Conservation (phyloP, 2,888 invertebrate species). For the Priocnemis perturbator region DNA sequence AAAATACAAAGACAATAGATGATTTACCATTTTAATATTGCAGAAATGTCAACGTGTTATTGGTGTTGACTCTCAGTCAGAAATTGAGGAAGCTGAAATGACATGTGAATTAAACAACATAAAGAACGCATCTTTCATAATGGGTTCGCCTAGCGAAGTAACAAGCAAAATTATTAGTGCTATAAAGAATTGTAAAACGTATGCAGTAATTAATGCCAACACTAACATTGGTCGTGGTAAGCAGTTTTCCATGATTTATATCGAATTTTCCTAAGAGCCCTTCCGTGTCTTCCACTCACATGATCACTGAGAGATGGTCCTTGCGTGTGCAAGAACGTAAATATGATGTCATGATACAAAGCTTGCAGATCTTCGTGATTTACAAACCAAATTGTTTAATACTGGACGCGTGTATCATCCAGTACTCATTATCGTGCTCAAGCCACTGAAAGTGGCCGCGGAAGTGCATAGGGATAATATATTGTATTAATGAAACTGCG, state of each 20-base stretch:
- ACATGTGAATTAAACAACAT: conserved; percentile 70
- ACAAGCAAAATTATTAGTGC: conserved; percentile 60
- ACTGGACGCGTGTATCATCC: no score
- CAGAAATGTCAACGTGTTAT: conserved; percentile 71
- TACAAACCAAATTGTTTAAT: no score
- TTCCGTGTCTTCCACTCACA: no score
- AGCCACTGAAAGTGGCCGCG: no score
- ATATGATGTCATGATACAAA: no score
- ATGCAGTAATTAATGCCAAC: conserved; percentile 69
- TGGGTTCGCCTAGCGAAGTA: conserved; percentile 66
- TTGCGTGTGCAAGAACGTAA: no score
- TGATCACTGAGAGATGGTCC: no score
- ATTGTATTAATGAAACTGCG: neutral
- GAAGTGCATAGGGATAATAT: no score
- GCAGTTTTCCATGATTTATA: conserved; percentile 17
- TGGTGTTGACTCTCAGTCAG: conserved; percentile 70
- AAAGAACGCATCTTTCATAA: conserved; percentile 70
- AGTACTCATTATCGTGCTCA: no score
- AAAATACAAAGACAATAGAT: conserved; percentile 13
- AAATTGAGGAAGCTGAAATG: conserved; percentile 73
- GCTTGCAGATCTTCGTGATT: no score
- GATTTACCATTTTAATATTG: conserved; percentile 23
- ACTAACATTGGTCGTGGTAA: conserved; percentile 69
- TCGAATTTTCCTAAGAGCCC: no score
- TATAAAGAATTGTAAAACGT: conserved; percentile 61